Evolutionary conservation across 35 echinoderm and acorn worm genomes (phyloP).

Genomic region (Diadema setosum): DNA sequence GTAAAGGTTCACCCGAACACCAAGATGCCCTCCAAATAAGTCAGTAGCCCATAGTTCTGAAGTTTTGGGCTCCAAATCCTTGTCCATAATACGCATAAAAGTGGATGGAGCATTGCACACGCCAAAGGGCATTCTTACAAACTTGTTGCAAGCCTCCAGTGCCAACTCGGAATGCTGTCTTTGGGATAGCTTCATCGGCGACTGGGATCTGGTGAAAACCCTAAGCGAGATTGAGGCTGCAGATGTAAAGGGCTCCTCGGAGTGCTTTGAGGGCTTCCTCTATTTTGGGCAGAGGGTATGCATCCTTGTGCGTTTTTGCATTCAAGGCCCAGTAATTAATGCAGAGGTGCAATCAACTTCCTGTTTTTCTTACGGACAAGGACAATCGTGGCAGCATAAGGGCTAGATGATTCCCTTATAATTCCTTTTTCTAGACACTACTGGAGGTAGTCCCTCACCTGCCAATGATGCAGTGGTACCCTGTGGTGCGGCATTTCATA

Average conservation of each 20-base stretch:
- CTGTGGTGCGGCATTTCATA: neutral
- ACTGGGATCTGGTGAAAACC: neutral
- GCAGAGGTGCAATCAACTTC: slow-evolving; percentile 9
- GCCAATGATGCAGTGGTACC: slow-evolving; percentile 20
- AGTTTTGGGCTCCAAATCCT: neutral
- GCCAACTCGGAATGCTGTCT: neutral
- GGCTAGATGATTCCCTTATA: neutral
- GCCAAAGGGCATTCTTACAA: slow-evolving; percentile 31
- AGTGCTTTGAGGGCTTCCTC: slow-evolving; percentile 53
- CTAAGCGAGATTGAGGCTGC: neutral
- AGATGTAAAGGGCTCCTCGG: neutral
- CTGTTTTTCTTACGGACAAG: slow-evolving; percentile 25
- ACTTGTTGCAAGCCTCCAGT: slow-evolving; percentile 16
- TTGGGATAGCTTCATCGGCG: neutral
- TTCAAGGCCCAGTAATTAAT: slow-evolving; percentile 32
- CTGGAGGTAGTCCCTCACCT: slow-evolving; percentile 34
- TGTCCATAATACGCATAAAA: slow-evolving; percentile 22
- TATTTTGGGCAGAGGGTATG: slow-evolving; percentile 40
- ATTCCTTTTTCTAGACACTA: slow-evolving; percentile 3
- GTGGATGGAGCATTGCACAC: slow-evolving; percentile 8
- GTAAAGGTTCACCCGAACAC: slow-evolving; percentile 13
- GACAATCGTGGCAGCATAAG: slow-evolving; percentile 46
- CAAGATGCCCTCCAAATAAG: slow-evolving; percentile 38
- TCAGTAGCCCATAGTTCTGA: neutral
- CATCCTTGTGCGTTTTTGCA: slow-evolving; percentile 41